Conservation (phyloP, 2,113 vertebrate genomes). For the Oreochromis tanganicae region DNA sequence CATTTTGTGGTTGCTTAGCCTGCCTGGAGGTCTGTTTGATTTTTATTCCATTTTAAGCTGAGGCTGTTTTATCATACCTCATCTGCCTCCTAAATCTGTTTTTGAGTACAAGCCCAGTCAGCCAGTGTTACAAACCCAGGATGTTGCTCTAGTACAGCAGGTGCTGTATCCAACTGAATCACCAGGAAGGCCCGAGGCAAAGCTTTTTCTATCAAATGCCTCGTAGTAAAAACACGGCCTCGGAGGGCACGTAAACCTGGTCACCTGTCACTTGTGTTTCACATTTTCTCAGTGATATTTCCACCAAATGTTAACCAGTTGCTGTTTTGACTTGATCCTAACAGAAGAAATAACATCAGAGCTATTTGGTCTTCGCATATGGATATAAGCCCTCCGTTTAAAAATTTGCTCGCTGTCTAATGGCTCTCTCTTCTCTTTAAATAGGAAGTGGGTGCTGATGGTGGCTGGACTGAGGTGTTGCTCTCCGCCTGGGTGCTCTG, state of each 20-base stretch:
- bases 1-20: not conserved
- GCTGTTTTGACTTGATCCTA: not conserved
- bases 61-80: not conserved
- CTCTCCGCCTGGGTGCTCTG: conserved; percentile 17
- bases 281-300: conserved; percentile 5
- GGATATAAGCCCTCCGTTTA: not conserved
- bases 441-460: not conserved
- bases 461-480: not conserved
- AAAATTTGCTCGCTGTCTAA: not conserved
- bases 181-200: not conserved
- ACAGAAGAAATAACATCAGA: not conserved
- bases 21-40: not conserved
- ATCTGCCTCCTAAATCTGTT: not conserved
- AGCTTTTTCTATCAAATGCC: not conserved
- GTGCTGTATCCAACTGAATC: not conserved
- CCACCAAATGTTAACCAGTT: not conserved
- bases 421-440: not conserved
- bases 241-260: not conserved
- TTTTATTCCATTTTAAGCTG: not conserved
- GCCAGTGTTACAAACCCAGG: not conserved
- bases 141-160: not conserved
- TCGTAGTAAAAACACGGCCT: not conserved
- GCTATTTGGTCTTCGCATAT: not conserved
- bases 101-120: not conserved
- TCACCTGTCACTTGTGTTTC: conserved; percentile 1